A percentile compares a stretch with the other conserved stretches of the same genome.
phyloP scores from a whole-genome alignment of 2,888 invertebrate genomes.

The Dendrolimus houi region DNA sequence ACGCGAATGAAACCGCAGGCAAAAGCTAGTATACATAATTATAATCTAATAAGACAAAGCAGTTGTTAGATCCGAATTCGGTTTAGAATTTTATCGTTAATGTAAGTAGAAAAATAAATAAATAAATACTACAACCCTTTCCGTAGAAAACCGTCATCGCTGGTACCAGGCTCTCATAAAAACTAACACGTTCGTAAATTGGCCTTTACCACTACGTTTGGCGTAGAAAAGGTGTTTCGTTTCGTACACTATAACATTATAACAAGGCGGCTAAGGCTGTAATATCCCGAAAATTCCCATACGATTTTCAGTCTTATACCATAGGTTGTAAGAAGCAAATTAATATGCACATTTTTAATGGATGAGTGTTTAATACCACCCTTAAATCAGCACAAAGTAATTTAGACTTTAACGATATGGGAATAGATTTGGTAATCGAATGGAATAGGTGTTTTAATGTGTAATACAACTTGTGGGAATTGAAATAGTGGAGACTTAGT shows the following conservation, averaged over 20 bases:
- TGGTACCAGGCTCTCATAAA: conserved; percentile 37
- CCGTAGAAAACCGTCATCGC: conserved; percentile 20
- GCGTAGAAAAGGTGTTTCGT: neutral
- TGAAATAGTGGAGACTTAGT: too few relatives aligned
- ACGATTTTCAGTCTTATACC: too few relatives aligned
- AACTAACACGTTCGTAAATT: conserved; percentile 32
- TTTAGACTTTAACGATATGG: neutral
- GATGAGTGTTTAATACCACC: neutral
- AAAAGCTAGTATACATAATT: too few relatives aligned
- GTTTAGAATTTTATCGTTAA: neutral
- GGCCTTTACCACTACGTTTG: conserved; percentile 22
- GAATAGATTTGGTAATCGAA: neutral
- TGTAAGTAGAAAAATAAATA: neutral
- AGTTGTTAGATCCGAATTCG: neutral
- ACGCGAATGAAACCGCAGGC: too few relatives aligned
- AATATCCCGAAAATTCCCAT: too few relatives aligned
- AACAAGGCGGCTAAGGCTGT: neutral
- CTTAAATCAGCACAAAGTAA: neutral
- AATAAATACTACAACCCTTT: neutral
- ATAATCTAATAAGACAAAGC: too few relatives aligned
- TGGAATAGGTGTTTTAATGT: neutral
- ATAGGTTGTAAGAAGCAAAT: neutral
- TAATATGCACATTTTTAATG: neutral
- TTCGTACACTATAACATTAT: neutral
- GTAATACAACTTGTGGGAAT: too few relatives aligned